Base-by-base conservation (phyloP, 2,797 vertebrate genomes). In the Dryobates pubescens region DNA sequence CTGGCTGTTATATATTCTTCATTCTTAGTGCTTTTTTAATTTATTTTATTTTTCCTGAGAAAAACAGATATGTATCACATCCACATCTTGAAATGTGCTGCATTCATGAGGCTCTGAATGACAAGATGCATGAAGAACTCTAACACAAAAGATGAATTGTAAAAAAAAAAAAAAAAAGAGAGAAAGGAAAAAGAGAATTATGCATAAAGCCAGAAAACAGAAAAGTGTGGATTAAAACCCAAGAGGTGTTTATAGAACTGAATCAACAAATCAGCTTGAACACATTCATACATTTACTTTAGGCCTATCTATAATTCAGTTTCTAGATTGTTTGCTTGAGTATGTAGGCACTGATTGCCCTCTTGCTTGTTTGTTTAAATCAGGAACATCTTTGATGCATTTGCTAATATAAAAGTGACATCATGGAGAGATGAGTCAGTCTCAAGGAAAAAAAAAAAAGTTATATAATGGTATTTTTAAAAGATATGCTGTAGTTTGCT, bases 291-390 rank as follows among this genome's bases (percentile, higher is more conserved):
- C 76, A 75, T 95, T 97, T 96, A 92, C 88, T 96, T 96, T 92
- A 93, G 51, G 41, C 90, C 93, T 95, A 96, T 96, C 96, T 97
- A 93, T 95, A 97, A 96, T 94, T 94, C 97, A 97, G 92, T 96
- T 97, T 96, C 92, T 93, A 74, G 78, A 94, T 93, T 92, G 94
- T 95, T 97, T 97, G 88, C 93, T 95, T 96, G 68, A 80, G 82
- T 94, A 88, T 93, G 64, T 72, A 82, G 83, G 75, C 73, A 54
- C 82, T 88, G 86, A 93, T 95, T 94, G 81, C 82, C 80, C 82
- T 86, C 67, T 86, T 90, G 54, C 73, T 95, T 95, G 68, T 93
- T 94, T 93, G 79, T 88, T 90, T 93, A 86, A 94, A 92, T 68
- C 73, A 59, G 82, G 80, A 89, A 70, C 57, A 71, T 94, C 61